Base-by-base conservation (phyloP, 2,113 vertebrate genomes). In the Stictonetta naevosa region DNA sequence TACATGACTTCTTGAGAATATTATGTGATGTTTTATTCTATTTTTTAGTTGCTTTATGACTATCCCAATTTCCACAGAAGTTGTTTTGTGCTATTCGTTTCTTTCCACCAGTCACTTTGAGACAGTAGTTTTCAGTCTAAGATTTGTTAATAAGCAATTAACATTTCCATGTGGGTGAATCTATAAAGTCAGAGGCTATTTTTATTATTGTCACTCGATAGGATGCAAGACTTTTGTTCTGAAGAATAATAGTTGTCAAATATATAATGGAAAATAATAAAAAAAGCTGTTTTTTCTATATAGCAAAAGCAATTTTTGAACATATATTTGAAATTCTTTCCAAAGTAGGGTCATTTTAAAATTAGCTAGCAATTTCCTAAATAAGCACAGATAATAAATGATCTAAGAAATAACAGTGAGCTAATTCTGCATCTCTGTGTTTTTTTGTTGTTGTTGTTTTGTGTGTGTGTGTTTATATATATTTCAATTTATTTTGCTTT, bases 1-100 rank as follows among this genome's bases (percentile, higher is more conserved):
- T 86, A 36, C 55, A 68, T 90, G n/a, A 62, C 44, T 94, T 87
- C 46, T 83, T 73, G 34, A 68, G 26, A 86, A 34, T 72, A 60
- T 33, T 76, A 40, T 48, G 16, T 53, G 17, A 8, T 59, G 9
- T 44, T 91, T 90, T 85, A 53, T 66, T 93, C 34, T 64, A 20
- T 85, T 96, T 91, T 89, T 29, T 81, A 34, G 31, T 46, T 55
- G 60, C 50, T 97, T 85, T 58, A 79, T 90, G 40, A 31, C 34
- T 73, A 73, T 18, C 4, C 10, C 2, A 23, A 28, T 66, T 90
- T 87, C 40, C 46, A 85, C 15, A 58, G 18, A 90, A 74, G 23
- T 19, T 76, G 6, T 7, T 79, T 69, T 44, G 8, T 64, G 9
- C 7, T 36, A 40, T 83, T 76, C 86, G 5, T 74, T 90, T 91